phyloP scores from a whole-genome alignment of 2,888 invertebrate species.

The Ophion obscuratus region DNA sequence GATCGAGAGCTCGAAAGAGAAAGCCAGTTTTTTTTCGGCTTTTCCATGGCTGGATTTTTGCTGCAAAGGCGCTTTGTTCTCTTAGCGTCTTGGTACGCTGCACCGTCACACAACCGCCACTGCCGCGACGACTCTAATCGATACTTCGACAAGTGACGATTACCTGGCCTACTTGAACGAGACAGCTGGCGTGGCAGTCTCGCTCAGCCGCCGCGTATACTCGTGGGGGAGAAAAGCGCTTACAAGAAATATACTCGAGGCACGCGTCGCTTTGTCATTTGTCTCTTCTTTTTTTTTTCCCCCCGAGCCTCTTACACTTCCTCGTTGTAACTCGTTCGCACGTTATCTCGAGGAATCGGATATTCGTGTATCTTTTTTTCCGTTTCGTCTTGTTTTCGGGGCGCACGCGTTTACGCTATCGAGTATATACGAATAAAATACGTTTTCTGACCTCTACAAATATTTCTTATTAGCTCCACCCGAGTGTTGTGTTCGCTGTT shows the following conservation, averaged over 20 bases:
- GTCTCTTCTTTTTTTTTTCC: constrained; percentile 1
- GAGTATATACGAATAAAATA: constrained; percentile 62
- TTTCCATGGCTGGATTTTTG: neutral
- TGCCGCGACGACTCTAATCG: constrained; percentile 19
- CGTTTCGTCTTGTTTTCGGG: neutral
- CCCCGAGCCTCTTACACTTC: constrained; percentile 6
- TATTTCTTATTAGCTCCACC: constrained; percentile 63
- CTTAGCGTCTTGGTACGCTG: neutral
- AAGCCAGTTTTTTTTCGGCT: neutral
- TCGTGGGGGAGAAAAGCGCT: constrained; percentile 54
- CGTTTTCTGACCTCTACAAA: constrained; percentile 59
- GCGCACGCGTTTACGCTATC: constrained; percentile 42
- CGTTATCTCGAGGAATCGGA: constrained; percentile 39
- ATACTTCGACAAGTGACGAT: constrained; percentile 47
- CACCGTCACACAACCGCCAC: neutral
- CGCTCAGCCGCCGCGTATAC: constrained; percentile 22
- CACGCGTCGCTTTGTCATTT: constrained; percentile 25
- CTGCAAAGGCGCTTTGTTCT: neutral
- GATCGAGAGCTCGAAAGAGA: neutral
- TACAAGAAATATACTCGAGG: constrained; percentile 64
- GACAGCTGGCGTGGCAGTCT: constrained; percentile 22
- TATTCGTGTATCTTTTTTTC: constrained; percentile 16
- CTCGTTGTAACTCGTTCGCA: constrained; percentile 30
- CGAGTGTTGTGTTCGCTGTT: constrained; percentile 32
- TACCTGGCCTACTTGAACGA: constrained; percentile 32